Evolutionary conservation across 2,888 invertebrate genomes (phyloP).

Genomic region (Drosophila birchii): DNA sequence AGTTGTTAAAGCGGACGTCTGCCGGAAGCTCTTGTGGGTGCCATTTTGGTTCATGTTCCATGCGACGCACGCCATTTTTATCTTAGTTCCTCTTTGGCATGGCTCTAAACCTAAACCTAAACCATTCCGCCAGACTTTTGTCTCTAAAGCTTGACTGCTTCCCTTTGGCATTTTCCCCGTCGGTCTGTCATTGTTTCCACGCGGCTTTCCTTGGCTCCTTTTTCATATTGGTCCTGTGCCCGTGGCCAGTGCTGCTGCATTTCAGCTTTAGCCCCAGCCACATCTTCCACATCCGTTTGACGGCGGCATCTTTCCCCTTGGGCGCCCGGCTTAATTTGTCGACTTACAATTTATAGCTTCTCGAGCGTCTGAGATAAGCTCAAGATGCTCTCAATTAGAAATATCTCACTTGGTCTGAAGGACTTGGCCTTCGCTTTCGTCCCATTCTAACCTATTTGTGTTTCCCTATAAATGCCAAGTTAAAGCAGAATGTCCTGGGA

Average conservation of each 20-base stretch:
- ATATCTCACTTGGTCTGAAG: conserved; percentile 9
- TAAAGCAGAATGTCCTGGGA: background rate
- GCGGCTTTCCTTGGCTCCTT: conserved; percentile 16
- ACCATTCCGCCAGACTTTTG: conserved; percentile 48
- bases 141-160: conserved; percentile 40
- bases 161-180: conserved; percentile 16
- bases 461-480: background rate
- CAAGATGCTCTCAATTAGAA: conserved; percentile 36
- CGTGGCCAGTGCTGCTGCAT: conserved; percentile 34
- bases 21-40: conserved; percentile 77
- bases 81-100: conserved; percentile 44
- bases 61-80: conserved; percentile 66
- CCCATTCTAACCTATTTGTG: background rate
- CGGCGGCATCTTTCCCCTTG: conserved; percentile 27
- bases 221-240: conserved; percentile 30
- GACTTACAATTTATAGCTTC: conserved; percentile 65
- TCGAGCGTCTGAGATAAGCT: conserved; percentile 21
- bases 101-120: conserved; percentile 34
- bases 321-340: conserved; percentile 67
- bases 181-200: conserved; percentile 38
- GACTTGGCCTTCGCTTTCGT: background rate
- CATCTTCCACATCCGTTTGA: conserved; percentile 28
- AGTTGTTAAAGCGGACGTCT: conserved; percentile 77
- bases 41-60: conserved; percentile 76
- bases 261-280: conserved; percentile 12